A percentile compares a stretch with the other conserved stretches of the same genome.
Evolutionary conservation across 2,797 vertebrate species (phyloP).

Genomic region (Pelodytes ibericus): DNA sequence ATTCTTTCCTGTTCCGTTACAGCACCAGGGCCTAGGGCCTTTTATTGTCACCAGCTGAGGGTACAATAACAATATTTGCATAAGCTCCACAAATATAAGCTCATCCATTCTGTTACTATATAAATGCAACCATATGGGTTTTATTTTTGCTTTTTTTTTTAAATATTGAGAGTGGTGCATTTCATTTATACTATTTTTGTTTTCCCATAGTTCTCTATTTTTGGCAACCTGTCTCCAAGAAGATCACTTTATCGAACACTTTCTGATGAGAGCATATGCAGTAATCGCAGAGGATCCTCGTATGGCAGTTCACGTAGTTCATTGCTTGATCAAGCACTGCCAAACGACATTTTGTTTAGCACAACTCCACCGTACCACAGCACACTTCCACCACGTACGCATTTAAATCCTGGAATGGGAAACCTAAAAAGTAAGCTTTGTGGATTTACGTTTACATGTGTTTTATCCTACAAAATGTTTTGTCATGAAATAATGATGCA

Average conservation of each 20-base stretch:
- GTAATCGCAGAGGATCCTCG: constrained; percentile 86
- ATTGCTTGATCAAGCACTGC: constrained; percentile 89
- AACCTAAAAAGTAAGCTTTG: constrained; percentile 93
- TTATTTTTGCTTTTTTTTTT: too few species aligned
- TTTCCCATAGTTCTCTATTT: constrained; percentile 75
- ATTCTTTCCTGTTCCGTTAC: too few species aligned
- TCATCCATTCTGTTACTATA: neutral
- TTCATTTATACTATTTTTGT: neutral
- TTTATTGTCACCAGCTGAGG: too few species aligned
- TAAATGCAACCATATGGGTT: neutral
- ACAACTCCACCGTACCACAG: constrained; percentile 90
- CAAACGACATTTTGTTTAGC: constrained; percentile 95
- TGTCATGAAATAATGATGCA: too few species aligned
- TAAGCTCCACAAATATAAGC: too few species aligned
- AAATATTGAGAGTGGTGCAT: neutral
- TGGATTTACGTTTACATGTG: too few species aligned
- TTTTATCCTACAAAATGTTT: too few species aligned
- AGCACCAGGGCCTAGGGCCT: too few species aligned
- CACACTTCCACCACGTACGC: constrained; percentile 85
- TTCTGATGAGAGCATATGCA: constrained; percentile 93
- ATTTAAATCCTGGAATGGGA: constrained; percentile 79
- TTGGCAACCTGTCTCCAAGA: constrained; percentile 81
- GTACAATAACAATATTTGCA: too few species aligned
- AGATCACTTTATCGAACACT: constrained; percentile 89
- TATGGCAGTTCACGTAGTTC: constrained; percentile 90